phyloP scores from a whole-genome alignment of 2,113 vertebrate species.

The Podarcis raffonei region DNA sequence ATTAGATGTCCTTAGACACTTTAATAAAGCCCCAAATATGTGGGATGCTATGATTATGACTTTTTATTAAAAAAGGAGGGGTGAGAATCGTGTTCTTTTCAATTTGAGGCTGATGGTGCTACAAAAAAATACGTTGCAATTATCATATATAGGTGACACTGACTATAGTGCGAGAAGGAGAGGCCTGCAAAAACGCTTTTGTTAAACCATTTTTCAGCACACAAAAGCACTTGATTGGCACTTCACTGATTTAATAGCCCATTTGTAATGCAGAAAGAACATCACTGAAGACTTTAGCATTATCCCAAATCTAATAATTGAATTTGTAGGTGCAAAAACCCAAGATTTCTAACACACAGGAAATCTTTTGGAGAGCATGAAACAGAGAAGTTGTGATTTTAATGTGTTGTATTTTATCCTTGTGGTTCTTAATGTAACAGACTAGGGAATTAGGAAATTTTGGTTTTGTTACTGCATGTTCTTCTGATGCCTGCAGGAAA shows the following conservation, averaged over 20 bases:
- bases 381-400: constrained; percentile 53
- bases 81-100: constrained; percentile 64
- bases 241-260: constrained; percentile 77
- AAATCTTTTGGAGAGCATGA: constrained; percentile 57
- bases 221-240: constrained; percentile 79
- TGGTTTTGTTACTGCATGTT: constrained; percentile 3
- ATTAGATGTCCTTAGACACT: constrained; percentile 58
- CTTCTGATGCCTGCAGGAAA: background rate
- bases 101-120: constrained; percentile 59
- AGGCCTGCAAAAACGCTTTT: constrained; percentile 75
- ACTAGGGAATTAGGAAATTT: constrained; percentile 1
- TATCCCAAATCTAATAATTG: constrained; percentile 76
- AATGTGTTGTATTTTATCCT: constrained; percentile 43
- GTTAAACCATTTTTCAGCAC: constrained; percentile 75
- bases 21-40: constrained; percentile 60
- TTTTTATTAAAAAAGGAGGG: constrained; percentile 43
- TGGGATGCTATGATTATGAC: constrained; percentile 64
- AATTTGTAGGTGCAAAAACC: constrained; percentile 74
- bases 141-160: constrained; percentile 75
- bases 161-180: constrained; percentile 59
- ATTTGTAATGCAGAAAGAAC: constrained; percentile 78
- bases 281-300: constrained; percentile 75
- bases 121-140: constrained; percentile 73
- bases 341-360: constrained; percentile 60
- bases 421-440: constrained; percentile 23